Evolutionary conservation across 2,888 invertebrate species (phyloP).

Genomic region (Aelia acuminata): DNA sequence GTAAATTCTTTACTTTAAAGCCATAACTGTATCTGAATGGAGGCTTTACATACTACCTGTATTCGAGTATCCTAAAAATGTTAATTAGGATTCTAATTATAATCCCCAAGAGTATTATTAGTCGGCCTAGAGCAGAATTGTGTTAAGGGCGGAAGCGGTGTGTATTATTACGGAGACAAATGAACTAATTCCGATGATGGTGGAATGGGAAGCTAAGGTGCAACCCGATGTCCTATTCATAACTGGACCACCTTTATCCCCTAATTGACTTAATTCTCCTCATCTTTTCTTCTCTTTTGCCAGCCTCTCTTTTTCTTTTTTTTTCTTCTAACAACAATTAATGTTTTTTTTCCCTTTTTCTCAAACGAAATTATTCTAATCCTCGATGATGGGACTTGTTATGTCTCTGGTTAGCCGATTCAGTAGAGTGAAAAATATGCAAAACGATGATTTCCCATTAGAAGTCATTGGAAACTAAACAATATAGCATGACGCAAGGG

Average conservation of each 20-base stretch:
- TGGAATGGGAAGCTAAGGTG: background rate
- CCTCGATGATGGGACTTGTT: background rate
- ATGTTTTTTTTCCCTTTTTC: background rate
- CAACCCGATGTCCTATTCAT: background rate
- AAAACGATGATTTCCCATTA: background rate
- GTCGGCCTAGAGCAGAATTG: background rate
- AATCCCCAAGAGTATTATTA: background rate
- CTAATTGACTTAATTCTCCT: conserved; percentile 6
- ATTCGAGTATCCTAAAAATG: background rate
- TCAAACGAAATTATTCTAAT: background rate
- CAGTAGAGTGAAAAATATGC: background rate
- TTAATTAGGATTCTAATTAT: no score
- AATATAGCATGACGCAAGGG: background rate
- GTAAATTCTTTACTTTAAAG: background rate
- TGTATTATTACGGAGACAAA: conserved; percentile 3
- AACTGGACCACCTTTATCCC: conserved; percentile 16
- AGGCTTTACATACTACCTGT: background rate
- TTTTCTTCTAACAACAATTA: background rate
- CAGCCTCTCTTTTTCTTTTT: background rate
- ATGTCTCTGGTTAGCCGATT: background rate
- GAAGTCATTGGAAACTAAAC: background rate
- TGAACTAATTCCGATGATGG: background rate
- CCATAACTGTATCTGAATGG: background rate
- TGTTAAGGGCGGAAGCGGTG: background rate
- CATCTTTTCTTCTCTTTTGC: background rate